Percentiles rank a stretch among this genome's conserved stretches.
phyloP scores from a whole-genome alignment of 2,113 vertebrate genomes.

The Spizaetus ornatus region DNA sequence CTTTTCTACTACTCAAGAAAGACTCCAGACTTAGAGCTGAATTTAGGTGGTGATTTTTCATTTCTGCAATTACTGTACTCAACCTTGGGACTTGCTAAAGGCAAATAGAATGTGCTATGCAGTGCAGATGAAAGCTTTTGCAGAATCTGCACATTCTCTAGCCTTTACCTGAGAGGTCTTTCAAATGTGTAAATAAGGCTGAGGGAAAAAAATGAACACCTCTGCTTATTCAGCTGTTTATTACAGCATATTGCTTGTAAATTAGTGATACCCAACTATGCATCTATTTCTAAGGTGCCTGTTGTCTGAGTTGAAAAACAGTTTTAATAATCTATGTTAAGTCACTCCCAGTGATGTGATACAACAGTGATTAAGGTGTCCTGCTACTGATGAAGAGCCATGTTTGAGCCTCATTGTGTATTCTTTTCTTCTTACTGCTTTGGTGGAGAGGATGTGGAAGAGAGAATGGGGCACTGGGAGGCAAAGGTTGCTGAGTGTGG shows the following conservation, averaged over 20 bases:
- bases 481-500: background rate
- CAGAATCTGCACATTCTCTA: background rate
- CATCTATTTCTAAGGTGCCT: constrained; percentile 1
- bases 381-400: background rate
- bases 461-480: background rate
- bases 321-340: background rate
- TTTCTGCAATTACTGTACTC: constrained; percentile 12
- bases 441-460: background rate
- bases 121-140: background rate
- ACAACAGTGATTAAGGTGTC: background rate
- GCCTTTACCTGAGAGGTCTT: background rate
- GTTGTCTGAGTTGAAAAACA: background rate
- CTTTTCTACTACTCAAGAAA: background rate
- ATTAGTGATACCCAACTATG: background rate
- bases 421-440: background rate
- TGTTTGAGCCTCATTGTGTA: background rate
- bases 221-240: background rate
- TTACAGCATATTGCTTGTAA: background rate
- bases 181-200: background rate
- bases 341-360: background rate
- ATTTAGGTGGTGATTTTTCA: constrained; percentile 35
- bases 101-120: background rate
- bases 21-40: background rate
- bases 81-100: background rate
- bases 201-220: background rate